These are phyloP conservation scores for Donacobius atricapilla DNA, from an alignment of 2,113 vertebrate genomes.

Conservation along the genomic window DNA sequence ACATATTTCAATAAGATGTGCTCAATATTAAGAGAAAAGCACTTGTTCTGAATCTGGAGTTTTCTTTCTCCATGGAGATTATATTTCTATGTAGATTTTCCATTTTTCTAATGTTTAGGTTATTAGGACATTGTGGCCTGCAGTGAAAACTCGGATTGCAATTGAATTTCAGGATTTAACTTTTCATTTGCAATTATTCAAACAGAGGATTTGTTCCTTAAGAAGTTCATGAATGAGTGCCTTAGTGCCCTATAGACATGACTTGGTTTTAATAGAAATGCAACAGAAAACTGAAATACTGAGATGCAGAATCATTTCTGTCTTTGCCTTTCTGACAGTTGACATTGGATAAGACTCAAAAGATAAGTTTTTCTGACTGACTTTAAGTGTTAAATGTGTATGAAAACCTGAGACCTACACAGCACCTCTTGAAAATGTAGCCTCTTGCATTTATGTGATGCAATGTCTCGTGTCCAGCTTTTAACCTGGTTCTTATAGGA, in stretches of 20 bases:
- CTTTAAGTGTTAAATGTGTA: not conserved
- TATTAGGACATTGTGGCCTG: not conserved
- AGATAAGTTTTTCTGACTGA: not conserved
- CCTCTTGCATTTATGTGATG: not conserved
- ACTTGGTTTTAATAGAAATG: constrained; percentile 3
- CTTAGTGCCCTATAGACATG: not conserved
- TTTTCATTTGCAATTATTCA: constrained; percentile 36
- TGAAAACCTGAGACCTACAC: not conserved
- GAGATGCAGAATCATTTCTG: not conserved
- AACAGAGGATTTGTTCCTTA: constrained; percentile 15
- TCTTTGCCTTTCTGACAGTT: not conserved
- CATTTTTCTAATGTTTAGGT: not conserved
- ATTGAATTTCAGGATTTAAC: constrained; percentile 25
- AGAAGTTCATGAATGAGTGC: constrained; percentile 5
- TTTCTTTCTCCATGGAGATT: not conserved
- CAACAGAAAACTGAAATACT: not conserved
- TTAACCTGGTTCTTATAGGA: not conserved
- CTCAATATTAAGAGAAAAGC: not conserved
- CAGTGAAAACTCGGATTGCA: constrained; percentile 17
- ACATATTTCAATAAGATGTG: not conserved
- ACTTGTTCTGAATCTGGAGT: not conserved
- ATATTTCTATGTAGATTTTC: not conserved
- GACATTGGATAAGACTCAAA: not conserved
- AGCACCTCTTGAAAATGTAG: not conserved
- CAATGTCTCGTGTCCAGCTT: not conserved